Evolutionary conservation across 1,140 invertebrate species (phyloP).

Genomic region (Teleogryllus occipitalis): DNA sequence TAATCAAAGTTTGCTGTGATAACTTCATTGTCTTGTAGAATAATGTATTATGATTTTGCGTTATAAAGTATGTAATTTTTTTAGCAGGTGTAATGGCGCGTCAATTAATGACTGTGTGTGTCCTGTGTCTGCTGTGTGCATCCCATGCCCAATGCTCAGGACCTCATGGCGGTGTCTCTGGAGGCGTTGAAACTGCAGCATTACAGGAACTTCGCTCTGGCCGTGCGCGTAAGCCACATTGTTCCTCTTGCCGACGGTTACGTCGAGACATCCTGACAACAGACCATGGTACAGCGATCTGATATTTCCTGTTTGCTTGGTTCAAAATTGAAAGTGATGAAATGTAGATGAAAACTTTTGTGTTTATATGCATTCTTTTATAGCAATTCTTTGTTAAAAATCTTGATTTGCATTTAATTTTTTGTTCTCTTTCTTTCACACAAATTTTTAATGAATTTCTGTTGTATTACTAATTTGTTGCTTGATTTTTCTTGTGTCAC

Average conservation of each 20-base stretch:
- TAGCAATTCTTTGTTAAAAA: too few species aligned
- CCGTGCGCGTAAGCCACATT: conserved; percentile 24
- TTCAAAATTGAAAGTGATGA: too few species aligned
- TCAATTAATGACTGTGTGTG: conserved; percentile 62
- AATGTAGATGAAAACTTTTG: too few species aligned
- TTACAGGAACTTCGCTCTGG: background rate
- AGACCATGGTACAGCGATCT: conserved; percentile 28
- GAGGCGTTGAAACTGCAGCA: background rate
- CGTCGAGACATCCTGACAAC: conserved; percentile 15
- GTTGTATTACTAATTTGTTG: too few species aligned
- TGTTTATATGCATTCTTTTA: too few species aligned
- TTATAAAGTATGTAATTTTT: background rate
- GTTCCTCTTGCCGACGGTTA: conserved; percentile 28
- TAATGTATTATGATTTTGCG: background rate
- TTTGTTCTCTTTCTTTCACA: too few species aligned
- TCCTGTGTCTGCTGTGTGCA: conserved; percentile 67
- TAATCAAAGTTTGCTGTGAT: background rate
- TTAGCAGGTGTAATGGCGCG: conserved; percentile 36
- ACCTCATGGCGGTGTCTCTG: background rate
- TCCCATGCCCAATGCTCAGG: conserved; percentile 58
- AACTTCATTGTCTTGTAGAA: background rate
- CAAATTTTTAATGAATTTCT: too few species aligned
- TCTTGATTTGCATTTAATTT: too few species aligned
- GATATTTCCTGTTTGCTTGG: too few species aligned
- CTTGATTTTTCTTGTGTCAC: too few species aligned